Base-by-base conservation (phyloP, 2,797 vertebrate genomes). In the Micropoecilia bifurca region DNA sequence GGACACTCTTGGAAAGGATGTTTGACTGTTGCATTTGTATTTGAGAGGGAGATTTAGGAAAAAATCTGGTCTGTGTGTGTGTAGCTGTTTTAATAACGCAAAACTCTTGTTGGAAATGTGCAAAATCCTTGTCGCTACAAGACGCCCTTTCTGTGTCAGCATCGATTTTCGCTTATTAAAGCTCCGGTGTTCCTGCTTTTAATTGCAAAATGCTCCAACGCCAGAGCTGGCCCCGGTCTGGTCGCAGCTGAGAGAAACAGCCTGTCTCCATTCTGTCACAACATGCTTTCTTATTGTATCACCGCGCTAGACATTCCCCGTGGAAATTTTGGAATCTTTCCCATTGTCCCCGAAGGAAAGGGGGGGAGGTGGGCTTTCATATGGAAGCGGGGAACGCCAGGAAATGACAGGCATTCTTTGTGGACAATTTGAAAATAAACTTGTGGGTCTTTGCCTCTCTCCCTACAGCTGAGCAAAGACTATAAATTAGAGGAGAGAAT, bases 321-420 rank as follows among this genome's bases (percentile, higher is more conserved):
- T 93, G 90, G 92, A 94, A 91, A 93, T 92, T 90, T 95, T 91
- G 90, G 92, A 93, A 93, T 94, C 93, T 92, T 92, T 94, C 91
- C 91, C 92, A 94, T 95, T 95, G 95, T 95, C 94, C 83, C 82
- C 91, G 77, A 91, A 94, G 91, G 92, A 89, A 94, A 86, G 80
- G 87, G 89, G 90, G 41, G 41, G 41, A 7, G 43, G 68, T 46
- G 41, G 68, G 89, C 86, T 93, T 94, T 93, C 91, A 89, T 93
- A 93, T 94, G 94, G 94, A 95, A 92, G 93, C 92, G 82, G 91
- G 92, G 87, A 94, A 95, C 81, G 92, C 92, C 94, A 95, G 95
- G 95, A 95, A 95, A 95, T 95, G 94, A 92, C 95, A 93, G 89
- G 91, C 93, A 95, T 95, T 95, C 94, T 95, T 95, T 94, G 92